A percentile compares a stretch with the other conserved stretches of the same genome.
phyloP scores from a whole-genome alignment of 2,797 vertebrate genomes.

The Silurus lanzhouensis region DNA sequence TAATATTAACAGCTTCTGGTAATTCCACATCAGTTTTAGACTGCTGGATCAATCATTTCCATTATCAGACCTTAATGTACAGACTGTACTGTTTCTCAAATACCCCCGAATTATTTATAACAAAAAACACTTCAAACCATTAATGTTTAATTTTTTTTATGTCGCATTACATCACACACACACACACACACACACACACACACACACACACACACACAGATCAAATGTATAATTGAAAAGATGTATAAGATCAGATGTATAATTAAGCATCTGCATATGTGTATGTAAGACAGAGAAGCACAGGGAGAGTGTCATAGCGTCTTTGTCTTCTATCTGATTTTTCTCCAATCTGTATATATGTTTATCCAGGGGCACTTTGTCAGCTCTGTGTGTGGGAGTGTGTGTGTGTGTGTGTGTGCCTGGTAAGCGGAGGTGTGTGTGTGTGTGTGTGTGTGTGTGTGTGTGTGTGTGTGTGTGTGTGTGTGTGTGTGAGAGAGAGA shows the following conservation, averaged over 20 bases:
- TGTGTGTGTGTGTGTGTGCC: background rate
- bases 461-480: conserved; percentile 35
- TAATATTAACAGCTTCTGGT: background rate
- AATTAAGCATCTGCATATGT: conserved; percentile 16
- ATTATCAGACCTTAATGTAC: background rate
- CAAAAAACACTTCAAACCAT: background rate
- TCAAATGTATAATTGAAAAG: too few relatives aligned
- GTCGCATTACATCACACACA: background rate
- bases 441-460: conserved; percentile 2
- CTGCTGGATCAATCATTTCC: background rate
- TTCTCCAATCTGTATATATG: conserved; percentile 22
- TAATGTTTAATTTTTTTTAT: background rate
- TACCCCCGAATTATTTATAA: background rate
- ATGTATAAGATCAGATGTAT: background rate
- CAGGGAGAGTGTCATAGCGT: background rate
- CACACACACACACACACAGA: background rate
- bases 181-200: background rate
- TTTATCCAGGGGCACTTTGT: conserved; percentile 18
- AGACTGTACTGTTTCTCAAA: background rate
- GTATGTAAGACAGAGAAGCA: background rate
- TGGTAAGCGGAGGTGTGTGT: conserved; percentile 22
- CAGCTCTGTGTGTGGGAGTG: conserved; percentile 16
- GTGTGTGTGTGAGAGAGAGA: conserved; percentile 23
- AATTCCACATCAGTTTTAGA: background rate
- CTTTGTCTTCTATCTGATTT: conserved; percentile 9